Conservation (phyloP, 2,888 invertebrate genomes). For the Pristionchus japonicus region DNA sequence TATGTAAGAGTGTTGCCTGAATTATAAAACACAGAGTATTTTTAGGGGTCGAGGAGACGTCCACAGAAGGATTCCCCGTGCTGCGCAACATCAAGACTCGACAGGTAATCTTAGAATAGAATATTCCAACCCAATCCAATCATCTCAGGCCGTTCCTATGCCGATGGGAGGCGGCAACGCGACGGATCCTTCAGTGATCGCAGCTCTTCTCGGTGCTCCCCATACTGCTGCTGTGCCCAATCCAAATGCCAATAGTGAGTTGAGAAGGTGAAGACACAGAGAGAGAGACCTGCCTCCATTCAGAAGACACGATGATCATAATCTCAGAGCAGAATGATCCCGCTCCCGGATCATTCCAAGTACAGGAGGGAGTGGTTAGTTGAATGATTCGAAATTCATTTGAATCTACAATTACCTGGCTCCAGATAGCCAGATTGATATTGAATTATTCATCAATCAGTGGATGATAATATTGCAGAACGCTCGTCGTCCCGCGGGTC, state of each 20-base stretch:
- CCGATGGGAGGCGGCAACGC: background rate
- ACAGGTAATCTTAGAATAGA: background rate
- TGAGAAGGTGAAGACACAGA: background rate
- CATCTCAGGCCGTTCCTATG: slow-evolving; percentile 28
- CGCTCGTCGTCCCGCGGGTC: slow-evolving; percentile 25
- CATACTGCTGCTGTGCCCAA: background rate
- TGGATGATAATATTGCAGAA: background rate
- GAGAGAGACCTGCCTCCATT: background rate
- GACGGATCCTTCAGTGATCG: slow-evolving; percentile 21
- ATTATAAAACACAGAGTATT: background rate
- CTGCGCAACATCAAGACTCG: slow-evolving; percentile 43
- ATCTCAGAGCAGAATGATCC: slow-evolving; percentile 21
- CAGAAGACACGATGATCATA: slow-evolving; percentile 21
- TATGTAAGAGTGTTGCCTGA: background rate
- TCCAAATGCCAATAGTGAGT: background rate
- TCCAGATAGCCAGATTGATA: background rate
- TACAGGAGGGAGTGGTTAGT: slow-evolving; percentile 41
- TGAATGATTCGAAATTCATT: background rate
- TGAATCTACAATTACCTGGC: background rate
- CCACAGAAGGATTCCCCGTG: slow-evolving; percentile 22
- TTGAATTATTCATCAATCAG: background rate
- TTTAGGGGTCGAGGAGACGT: slow-evolving; percentile 38
- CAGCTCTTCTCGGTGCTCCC: slow-evolving; percentile 37
- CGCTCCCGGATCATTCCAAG: background rate
- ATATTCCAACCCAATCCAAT: background rate